phyloP scores from a whole-genome alignment of 2,888 invertebrate genomes.

The Nyleta sp. region DNA sequence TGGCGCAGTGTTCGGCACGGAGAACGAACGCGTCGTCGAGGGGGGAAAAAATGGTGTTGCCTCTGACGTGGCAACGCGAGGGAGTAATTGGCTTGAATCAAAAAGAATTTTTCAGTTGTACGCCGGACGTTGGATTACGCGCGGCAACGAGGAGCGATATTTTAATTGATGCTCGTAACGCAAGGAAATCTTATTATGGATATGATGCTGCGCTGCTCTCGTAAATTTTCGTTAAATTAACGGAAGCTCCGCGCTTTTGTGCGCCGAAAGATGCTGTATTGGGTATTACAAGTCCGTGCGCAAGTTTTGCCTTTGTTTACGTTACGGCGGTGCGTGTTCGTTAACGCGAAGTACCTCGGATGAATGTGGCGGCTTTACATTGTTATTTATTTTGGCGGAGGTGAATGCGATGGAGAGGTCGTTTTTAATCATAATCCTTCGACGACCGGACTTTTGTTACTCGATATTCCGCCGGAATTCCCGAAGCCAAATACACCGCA shows the following conservation, averaged over 20 bases:
- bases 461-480: constrained; percentile 6
- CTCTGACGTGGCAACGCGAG: no score
- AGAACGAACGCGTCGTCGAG: no score
- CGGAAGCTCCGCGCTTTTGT: constrained; percentile 43
- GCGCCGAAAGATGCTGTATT: constrained; percentile 37
- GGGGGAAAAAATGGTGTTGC: no score
- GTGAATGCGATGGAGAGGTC: constrained; percentile 4
- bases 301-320: constrained; percentile 50
- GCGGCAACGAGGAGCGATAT: constrained; percentile 9
- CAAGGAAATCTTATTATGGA: constrained; percentile 16
- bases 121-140: no score
- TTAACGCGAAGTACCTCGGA: constrained; percentile 32
- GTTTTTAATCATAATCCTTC: constrained; percentile 35
- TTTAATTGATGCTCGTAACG: constrained; percentile 20
- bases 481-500: no score
- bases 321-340: constrained; percentile 39
- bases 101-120: constrained; percentile 13
- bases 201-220: constrained; percentile 17
- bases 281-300: constrained; percentile 46
- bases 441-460: constrained; percentile 15
- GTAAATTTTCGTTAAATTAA: constrained; percentile 55
- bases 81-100: no score
- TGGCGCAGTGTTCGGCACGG: no score
- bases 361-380: constrained; percentile 35
- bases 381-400: constrained; percentile 40